Evolutionary conservation across 2,888 invertebrate species (phyloP), one percentile per base, ranked within the genome.

Genomic region (Mystacides longicornis): DNA sequence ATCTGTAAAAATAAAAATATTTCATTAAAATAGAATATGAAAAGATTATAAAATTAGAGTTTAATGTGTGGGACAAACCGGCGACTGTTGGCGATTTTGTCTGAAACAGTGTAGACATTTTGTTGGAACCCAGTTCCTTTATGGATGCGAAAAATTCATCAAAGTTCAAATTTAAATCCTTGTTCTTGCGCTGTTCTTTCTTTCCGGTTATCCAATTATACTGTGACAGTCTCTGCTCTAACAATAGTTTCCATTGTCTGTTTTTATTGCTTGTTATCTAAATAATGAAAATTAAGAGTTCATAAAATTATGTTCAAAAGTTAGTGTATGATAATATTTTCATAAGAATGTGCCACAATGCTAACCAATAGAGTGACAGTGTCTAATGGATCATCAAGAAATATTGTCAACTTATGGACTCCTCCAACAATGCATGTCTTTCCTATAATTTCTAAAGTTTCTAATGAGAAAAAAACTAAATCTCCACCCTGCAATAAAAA

Each of bases 161-260:
- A 56, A 67, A 71, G 53, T 73, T 76, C 33, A 74, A 72, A 54
- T 67, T 75, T 7, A 46, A 42, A 49, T 77, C 77, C 63, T 65
- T 69, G 58, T 74, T 73, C 42, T 59, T 55, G 14, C 68, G 67
- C 57, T 71, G 64, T 16, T 51, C 49, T 45, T 57, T 60, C 18
- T 67, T 70, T 63, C 75, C 75, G 56, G 71, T 70, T 3, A 77
- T 82, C 81, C 87, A 90, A 51, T 83, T 81, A 67, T 87, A 89
- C 51, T 83, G 83, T 61, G 79, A 82, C 2, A 84, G 81, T 62
- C 85, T 82, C 66, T 90, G 87, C 68, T 93, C 93, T 53, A 93
- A 71, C 23, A 92, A 71, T 56, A 93, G 71, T 63, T 89, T 85
- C 85, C 89, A 93, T 67, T 93, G 93, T 60, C 86, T 83, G 33